Evolutionary conservation across 2,888 invertebrate genomes (phyloP).

Genomic region (Limulus polyphemus): DNA sequence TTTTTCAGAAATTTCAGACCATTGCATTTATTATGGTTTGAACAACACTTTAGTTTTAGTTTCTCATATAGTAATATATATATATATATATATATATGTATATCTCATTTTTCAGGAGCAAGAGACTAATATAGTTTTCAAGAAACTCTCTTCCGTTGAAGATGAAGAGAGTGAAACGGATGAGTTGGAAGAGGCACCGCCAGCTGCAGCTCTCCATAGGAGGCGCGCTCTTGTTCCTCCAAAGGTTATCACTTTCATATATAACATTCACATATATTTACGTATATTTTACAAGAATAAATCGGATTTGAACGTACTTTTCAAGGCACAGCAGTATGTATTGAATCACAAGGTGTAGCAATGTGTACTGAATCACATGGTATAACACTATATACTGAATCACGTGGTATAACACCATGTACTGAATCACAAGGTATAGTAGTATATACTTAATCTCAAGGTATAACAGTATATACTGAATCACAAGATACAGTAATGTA

Average conservation of each 20-base stretch:
- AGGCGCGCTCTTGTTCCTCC: conserved; percentile 39
- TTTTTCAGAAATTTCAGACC: too few species aligned
- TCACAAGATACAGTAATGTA: too few species aligned
- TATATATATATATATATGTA: background rate
- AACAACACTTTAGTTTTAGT: background rate
- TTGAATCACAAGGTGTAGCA: too few species aligned
- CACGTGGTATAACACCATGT: too few species aligned
- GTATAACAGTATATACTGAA: too few species aligned
- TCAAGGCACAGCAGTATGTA: too few species aligned
- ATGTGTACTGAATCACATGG: too few species aligned
- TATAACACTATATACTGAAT: too few species aligned
- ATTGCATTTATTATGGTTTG: too few species aligned
- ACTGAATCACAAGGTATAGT: too few species aligned
- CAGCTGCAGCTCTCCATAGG: conserved; percentile 36
- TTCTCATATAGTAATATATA: background rate
- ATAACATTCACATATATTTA: conserved; percentile 4
- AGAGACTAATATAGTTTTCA: conserved; percentile 12
- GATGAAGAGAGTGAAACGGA: conserved; percentile 24
- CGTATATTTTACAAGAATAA: background rate
- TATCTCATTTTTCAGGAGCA: background rate
- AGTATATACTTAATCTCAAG: too few species aligned
- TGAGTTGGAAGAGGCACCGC: conserved; percentile 34
- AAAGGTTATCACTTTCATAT: conserved; percentile 29
- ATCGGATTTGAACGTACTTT: background rate
- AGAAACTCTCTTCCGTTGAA: conserved; percentile 11